phyloP scores from a whole-genome alignment of 2,113 vertebrate genomes.

The Perca schrenkii region DNA sequence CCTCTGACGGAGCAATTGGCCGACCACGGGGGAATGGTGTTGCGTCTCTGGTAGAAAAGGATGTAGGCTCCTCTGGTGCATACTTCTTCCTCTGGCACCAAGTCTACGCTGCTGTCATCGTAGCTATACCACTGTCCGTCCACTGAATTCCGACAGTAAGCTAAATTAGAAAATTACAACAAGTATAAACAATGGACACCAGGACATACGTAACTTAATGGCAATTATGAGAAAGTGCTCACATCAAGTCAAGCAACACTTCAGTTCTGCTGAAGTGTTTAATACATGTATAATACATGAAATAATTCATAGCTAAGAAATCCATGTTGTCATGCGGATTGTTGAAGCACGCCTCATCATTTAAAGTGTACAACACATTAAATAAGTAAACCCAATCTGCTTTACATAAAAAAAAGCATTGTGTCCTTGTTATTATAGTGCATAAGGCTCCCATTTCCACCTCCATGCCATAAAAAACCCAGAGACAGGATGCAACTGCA shows the following conservation, averaged over 20 bases:
- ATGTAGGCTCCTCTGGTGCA: constrained; percentile 93
- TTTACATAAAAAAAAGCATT: background rate
- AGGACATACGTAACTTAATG: background rate
- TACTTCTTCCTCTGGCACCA: constrained; percentile 88
- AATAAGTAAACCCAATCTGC: background rate
- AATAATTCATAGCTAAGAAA: background rate
- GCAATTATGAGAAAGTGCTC: background rate
- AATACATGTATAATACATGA: background rate
- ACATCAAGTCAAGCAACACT: background rate
- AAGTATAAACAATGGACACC: fast-evolving
- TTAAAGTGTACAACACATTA: too few relatives aligned
- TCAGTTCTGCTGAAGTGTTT: background rate
- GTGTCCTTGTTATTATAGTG: background rate
- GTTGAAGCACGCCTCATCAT: too few relatives aligned
- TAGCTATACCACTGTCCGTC: constrained; percentile 94
- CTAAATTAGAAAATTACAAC: constrained; percentile 74
- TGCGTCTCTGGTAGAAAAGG: constrained; percentile 94
- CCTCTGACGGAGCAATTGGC: constrained; percentile 89
- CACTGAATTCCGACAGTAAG: constrained; percentile 93
- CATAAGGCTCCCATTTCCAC: background rate
- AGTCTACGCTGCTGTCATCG: constrained; percentile 91
- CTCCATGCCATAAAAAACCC: background rate
- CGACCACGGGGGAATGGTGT: constrained; percentile 89
- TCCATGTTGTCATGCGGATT: too few relatives aligned
- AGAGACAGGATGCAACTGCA: background rate